These are phyloP conservation scores for Tenthredo livida DNA, from an alignment of 2,888 invertebrate genomes.

Conservation along the genomic window DNA sequence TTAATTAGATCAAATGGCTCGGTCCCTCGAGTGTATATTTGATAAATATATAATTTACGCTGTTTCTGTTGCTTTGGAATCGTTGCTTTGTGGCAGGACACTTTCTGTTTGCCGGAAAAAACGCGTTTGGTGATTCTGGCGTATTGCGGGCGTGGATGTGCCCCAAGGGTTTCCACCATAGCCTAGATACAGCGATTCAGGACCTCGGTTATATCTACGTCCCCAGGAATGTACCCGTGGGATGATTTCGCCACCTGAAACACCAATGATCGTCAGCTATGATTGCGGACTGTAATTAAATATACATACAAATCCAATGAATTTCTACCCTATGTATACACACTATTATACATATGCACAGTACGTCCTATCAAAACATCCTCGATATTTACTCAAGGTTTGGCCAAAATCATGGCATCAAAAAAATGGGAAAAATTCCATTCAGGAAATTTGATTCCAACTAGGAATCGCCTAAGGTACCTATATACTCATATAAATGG, in stretches of 20 bases:
- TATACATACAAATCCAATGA: neutral
- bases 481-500: neutral
- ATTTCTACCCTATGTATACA: neutral
- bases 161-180: constrained; percentile 44
- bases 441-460: neutral
- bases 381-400: neutral
- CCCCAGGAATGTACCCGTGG: constrained; percentile 30
- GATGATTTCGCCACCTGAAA: constrained; percentile 11
- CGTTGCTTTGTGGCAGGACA: neutral
- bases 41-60: constrained; percentile 9
- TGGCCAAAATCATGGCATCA: neutral
- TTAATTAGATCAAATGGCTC: neutral
- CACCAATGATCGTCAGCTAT: neutral
- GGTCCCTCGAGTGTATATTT: neutral
- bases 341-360: neutral
- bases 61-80: neutral
- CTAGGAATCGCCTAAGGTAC: neutral
- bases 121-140: neutral
- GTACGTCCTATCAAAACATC: neutral
- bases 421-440: neutral
- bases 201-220: neutral
- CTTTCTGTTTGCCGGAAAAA: neutral
- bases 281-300: constrained; percentile 14
- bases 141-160: constrained; percentile 1
- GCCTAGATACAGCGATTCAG: constrained; percentile 25